Evolutionary conservation across 2,113 vertebrate genomes (phyloP).

Genomic region (Thunnus maccoyii): DNA sequence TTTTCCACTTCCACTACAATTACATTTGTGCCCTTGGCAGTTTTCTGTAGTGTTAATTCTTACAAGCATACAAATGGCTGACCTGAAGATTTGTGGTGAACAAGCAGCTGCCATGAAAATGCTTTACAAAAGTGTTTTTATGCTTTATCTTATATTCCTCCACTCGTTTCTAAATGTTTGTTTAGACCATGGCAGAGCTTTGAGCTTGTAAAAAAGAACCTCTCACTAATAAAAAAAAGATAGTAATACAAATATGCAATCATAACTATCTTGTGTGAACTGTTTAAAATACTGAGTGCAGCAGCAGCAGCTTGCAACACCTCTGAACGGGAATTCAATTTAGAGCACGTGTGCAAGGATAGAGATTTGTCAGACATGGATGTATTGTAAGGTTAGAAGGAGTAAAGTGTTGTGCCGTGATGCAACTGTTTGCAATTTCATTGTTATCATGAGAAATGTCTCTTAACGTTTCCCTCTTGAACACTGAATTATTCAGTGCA

Average conservation of each 20-base stretch:
- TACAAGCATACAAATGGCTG: constrained; percentile 41
- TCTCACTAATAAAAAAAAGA: neutral
- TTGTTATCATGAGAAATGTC: constrained; percentile 61
- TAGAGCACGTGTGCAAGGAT: constrained; percentile 7
- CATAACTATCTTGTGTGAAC: neutral
- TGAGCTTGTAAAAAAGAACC: constrained; percentile 4
- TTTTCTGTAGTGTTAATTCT: constrained; percentile 55
- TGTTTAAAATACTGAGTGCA: neutral
- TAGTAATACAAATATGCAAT: too few species aligned
- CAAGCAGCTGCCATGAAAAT: constrained; percentile 24
- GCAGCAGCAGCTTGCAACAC: constrained; percentile 3
- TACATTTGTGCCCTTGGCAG: constrained; percentile 51
- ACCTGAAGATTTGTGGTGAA: constrained; percentile 24
- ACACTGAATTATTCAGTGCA: constrained; percentile 59
- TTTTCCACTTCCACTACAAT: constrained; percentile 54
- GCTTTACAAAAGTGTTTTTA: constrained; percentile 16
- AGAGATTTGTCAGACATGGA: constrained; percentile 26
- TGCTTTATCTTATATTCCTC: neutral
- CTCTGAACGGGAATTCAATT: constrained; percentile 16
- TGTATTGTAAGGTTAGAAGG: constrained; percentile 27
- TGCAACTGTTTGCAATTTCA: constrained; percentile 74
- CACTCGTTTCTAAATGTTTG: neutral
- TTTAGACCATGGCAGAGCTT: constrained; percentile 12
- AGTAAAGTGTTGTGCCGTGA: constrained; percentile 57
- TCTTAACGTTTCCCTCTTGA: constrained; percentile 45